A percentile compares a stretch with the other conserved stretches of the same genome.
phyloP scores from a whole-genome alignment of 2,888 invertebrate species.

The Tinea semifulvella region DNA sequence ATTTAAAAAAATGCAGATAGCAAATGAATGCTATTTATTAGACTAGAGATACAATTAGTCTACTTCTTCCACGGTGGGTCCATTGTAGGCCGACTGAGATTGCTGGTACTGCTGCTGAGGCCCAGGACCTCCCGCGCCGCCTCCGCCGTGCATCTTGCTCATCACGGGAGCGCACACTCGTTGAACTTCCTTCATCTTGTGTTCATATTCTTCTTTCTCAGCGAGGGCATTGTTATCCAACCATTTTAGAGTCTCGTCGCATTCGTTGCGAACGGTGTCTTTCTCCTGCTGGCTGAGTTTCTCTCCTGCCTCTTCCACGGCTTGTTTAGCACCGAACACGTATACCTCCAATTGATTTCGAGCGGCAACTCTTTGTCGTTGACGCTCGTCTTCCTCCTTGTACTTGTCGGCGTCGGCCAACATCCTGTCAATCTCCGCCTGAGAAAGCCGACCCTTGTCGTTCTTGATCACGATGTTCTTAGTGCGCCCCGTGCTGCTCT shows the following conservation, averaged over 20 bases:
- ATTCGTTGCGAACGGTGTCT: conserved; percentile 55
- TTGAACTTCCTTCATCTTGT: conserved; percentile 68
- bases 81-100: conserved; percentile 18
- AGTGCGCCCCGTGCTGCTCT: conserved; percentile 71
- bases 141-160: conserved; percentile 67
- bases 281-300: conserved; percentile 73
- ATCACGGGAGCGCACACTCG: conserved; percentile 64
- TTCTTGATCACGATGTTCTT: conserved; percentile 85
- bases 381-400: conserved; percentile 76
- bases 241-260: conserved; percentile 73
- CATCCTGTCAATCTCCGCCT: conserved; percentile 85
- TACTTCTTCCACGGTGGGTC: conserved; percentile 42
- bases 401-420: conserved; percentile 77
- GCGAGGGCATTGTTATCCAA: conserved; percentile 73
- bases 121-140: conserved; percentile 21
- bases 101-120: conserved; percentile 20
- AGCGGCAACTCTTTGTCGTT: conserved; percentile 71
- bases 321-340: conserved; percentile 74
- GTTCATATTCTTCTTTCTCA: conserved; percentile 71
- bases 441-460: conserved; percentile 81
- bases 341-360: conserved; percentile 79
- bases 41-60: conserved; percentile 24
- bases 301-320: conserved; percentile 68
- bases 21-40: not conserved
- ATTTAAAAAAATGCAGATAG: not conserved